These are phyloP conservation scores for Papilio polytes DNA, from an alignment of 1,140 invertebrate genomes.

Conservation along the genomic window DNA sequence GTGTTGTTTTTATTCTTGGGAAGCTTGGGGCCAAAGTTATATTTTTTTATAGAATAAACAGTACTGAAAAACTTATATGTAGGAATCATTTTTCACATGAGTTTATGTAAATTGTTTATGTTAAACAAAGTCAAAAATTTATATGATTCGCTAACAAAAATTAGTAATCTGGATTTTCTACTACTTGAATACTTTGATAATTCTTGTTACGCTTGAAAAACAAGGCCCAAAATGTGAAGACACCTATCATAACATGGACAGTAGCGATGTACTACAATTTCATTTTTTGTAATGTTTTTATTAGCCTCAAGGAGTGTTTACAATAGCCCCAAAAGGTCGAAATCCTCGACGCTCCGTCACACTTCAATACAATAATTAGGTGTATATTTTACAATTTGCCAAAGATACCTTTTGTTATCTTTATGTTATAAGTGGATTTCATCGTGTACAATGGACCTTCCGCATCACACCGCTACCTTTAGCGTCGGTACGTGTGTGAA, in stretches of 20 bases:
- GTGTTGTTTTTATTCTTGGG: conserved; percentile 55
- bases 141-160: background rate
- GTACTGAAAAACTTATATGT: background rate
- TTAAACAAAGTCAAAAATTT: background rate
- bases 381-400: conserved; percentile 83
- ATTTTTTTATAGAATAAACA: conserved; percentile 22
- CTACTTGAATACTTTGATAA: background rate
- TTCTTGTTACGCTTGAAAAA: conserved; percentile 18
- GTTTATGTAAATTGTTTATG: background rate
- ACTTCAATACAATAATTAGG: conserved; percentile 78
- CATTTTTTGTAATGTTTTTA: conserved; percentile 69
- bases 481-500: conserved; percentile 63
- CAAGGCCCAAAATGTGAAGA: conserved; percentile 42
- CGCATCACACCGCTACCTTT: conserved; percentile 67
- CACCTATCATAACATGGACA: conserved; percentile 55
- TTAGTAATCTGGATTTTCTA: background rate
- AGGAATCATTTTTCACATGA: background rate
- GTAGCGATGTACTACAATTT: conserved; percentile 7
- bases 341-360: conserved; percentile 70
- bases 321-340: conserved; percentile 55
- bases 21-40: conserved; percentile 39
- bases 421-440: conserved; percentile 81
- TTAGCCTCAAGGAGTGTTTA: conserved; percentile 75
- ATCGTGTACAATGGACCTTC: conserved; percentile 64
- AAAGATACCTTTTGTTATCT: conserved; percentile 76